Percentiles rank a stretch among this genome's conserved stretches.
phyloP scores from a whole-genome alignment of 30 jellyfish, hydroid and myxozoan genomes.

The Pelagia noctiluca region DNA sequence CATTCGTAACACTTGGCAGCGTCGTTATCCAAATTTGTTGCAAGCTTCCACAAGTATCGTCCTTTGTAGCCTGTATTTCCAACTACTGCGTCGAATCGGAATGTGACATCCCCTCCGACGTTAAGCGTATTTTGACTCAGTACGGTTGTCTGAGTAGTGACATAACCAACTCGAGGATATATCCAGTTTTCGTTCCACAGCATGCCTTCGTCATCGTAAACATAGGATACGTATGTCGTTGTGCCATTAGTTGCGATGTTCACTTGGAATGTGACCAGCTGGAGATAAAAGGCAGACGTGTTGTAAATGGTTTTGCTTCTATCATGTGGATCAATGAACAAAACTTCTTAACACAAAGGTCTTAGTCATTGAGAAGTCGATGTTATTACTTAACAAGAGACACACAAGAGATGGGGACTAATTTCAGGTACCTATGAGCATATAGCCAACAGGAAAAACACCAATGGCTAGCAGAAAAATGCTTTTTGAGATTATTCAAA shows the following conservation, averaged over 20 bases:
- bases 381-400: no score
- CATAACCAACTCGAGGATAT: constrained; percentile 24
- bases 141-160: not conserved
- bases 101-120: constrained; percentile 42
- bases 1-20: constrained; percentile 61
- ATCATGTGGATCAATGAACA: no score
- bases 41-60: constrained; percentile 62
- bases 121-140: not conserved
- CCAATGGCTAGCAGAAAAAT: no score
- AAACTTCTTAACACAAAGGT: no score
- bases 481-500: no score
- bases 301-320: no score
- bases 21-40: constrained; percentile 22
- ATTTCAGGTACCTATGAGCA: no score
- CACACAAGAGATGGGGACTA: no score
- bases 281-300: no score
- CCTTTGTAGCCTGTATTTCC: constrained; percentile 62
- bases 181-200: constrained; percentile 42
- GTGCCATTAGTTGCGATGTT: constrained; percentile 47
- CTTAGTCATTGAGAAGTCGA: no score
- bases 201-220: constrained; percentile 62
- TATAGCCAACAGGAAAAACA: no score
- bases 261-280: constrained; percentile 58
- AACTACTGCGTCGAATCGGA: constrained; percentile 35
- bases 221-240: constrained; percentile 28